Percentiles rank a stretch among this genome's conserved stretches.
phyloP scores from a whole-genome alignment of 2,888 invertebrate genomes.

The Tetragnatha montana region DNA sequence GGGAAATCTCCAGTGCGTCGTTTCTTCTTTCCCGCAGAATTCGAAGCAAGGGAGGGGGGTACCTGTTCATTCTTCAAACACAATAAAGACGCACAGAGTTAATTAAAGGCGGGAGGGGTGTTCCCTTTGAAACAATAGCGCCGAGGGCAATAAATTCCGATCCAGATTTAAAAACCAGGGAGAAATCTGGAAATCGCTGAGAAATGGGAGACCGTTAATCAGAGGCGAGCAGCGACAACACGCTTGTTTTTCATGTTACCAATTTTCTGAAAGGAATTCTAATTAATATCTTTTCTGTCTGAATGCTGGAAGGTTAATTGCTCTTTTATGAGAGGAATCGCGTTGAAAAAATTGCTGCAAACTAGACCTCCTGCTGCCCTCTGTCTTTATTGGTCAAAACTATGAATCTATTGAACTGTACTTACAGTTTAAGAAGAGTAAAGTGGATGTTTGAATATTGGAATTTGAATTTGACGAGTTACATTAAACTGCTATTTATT shows the following conservation, averaged over 20 bases:
- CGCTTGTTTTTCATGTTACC: constrained; percentile 35
- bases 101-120: constrained; percentile 37
- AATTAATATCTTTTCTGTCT: constrained; percentile 54
- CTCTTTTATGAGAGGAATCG: constrained; percentile 50
- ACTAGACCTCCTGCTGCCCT: constrained; percentile 29
- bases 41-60: neutral
- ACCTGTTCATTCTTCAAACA: constrained; percentile 34
- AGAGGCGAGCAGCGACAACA: constrained; percentile 46
- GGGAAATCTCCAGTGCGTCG: too few species aligned
- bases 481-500: too few species aligned
- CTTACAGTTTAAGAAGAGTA: too few species aligned
- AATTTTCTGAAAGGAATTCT: constrained; percentile 63
- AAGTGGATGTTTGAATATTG: too few species aligned
- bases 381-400: neutral
- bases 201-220: constrained; percentile 60
- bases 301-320: constrained; percentile 50
- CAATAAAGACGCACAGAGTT: constrained; percentile 28
- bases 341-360: neutral
- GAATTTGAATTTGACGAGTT: too few species aligned
- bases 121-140: constrained; percentile 26
- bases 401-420: too few species aligned
- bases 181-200: constrained; percentile 26
- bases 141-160: constrained; percentile 34
- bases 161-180: constrained; percentile 37
- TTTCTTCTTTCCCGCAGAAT: too few species aligned